A percentile compares a stretch with the other conserved stretches of the same genome.
These are phyloP conservation scores for Piliocolobus tephrosceles DNA, from an alignment of 2,113 vertebrate genomes.

Conservation along the genomic window DNA sequence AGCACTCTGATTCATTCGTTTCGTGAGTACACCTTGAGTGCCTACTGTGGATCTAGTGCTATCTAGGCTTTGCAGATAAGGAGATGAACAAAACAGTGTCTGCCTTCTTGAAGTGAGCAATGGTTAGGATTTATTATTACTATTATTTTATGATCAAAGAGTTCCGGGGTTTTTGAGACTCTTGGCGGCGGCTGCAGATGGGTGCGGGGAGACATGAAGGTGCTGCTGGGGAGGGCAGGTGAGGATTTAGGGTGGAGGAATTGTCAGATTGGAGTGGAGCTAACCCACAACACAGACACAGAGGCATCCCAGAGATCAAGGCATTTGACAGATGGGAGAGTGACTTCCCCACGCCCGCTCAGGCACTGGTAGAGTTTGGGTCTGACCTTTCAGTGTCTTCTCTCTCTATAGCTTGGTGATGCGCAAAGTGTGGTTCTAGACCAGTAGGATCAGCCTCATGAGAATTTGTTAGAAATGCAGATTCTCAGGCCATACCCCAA, in stretches of 20 bases:
- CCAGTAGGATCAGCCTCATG: too few relatives aligned
- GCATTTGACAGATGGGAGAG: background rate
- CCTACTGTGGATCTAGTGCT: fast-evolving
- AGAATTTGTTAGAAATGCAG: background rate
- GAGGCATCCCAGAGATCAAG: too few relatives aligned
- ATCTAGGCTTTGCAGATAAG: too few relatives aligned
- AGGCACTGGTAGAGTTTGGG: too few relatives aligned
- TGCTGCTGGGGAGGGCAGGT: background rate
- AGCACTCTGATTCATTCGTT: background rate
- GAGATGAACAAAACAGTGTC: background rate
- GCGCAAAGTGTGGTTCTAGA: background rate
- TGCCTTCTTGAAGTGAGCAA: fast-evolving
- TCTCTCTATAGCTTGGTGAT: too few relatives aligned
- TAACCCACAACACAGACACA: background rate
- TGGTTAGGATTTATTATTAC: background rate
- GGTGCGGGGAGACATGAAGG: fast-evolving
- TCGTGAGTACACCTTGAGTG: background rate
- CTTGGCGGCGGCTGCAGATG: background rate
- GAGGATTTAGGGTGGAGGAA: background rate
- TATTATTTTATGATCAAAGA: background rate
- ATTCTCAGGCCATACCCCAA: background rate
- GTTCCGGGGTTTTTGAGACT: background rate
- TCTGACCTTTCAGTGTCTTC: background rate
- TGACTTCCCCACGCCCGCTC: background rate
- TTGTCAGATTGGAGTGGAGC: background rate